These are phyloP conservation scores for Columbina picui DNA, from an alignment of 2,113 vertebrate species.

Conservation along the genomic window DNA sequence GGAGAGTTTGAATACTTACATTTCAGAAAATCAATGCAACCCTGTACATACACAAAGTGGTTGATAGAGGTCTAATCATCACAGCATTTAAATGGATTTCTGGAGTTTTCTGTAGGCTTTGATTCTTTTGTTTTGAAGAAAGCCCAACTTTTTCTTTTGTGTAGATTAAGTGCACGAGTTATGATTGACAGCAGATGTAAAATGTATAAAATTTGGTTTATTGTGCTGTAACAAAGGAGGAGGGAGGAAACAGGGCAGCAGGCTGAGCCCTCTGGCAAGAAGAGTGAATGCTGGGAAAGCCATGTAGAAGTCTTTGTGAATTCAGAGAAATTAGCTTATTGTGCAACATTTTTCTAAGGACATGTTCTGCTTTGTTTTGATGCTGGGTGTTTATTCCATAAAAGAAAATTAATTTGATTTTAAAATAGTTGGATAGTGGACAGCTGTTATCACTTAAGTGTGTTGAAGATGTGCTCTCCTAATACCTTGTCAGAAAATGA, in stretches of 20 bases:
- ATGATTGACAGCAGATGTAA: neutral
- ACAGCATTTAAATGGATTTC: conserved; percentile 11
- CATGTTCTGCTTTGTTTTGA: neutral
- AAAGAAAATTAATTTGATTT: neutral
- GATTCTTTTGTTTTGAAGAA: neutral
- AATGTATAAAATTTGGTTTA: neutral
- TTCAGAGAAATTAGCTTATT: neutral
- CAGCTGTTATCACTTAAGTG: neutral
- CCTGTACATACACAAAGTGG: neutral
- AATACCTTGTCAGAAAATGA: neutral
- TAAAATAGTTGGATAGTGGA: neutral
- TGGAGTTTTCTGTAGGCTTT: neutral
- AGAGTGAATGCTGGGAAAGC: neutral
- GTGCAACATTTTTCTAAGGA: neutral
- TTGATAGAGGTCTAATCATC: neutral
- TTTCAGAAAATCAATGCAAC: neutral
- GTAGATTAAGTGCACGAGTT: neutral
- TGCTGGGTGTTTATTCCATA: neutral
- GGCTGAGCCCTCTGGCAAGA: neutral
- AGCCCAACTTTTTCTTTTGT: neutral
- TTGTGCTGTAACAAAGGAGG: conserved; percentile 19
- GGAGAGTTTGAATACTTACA: neutral
- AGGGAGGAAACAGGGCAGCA: neutral
- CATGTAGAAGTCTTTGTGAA: neutral
- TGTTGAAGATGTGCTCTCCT: neutral